Base-by-base conservation (phyloP, 2,797 vertebrate species). In the Nyctalus aviator region DNA sequence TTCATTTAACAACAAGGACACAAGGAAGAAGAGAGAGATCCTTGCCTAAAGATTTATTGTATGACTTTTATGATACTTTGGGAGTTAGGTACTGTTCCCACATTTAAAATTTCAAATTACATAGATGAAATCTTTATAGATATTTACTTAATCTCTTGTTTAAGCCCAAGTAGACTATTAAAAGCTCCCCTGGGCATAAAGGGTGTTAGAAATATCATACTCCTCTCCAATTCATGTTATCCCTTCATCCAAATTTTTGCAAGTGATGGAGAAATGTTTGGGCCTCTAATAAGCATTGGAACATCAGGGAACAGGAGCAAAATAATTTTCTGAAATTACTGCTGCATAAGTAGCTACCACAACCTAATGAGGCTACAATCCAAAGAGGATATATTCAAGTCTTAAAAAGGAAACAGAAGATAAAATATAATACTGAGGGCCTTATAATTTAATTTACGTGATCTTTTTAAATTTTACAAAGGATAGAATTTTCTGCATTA, bases 91-190 rank as follows among this genome's bases (percentile, higher is more conserved):
- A 85, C 23, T 79, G 11, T 21, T 2, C 5, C 18, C 12, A 21
- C 6, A 35, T 75, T 91, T 82, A 93, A 90, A 64, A 94, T 91
- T 92, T 95, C 27, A 93, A 84, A 85, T 87, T 79, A 88, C n/a
- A 78, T 1, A 48, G 18, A 69, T 88, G 27, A 84, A 92, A 81
- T 81, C 7, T 81, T 57, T 64, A 25, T 66, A 27, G 27, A 44
- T 91, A 69, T 88, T 84, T 87, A 69, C 41, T 73, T 72, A 32
- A 20, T 79, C 50, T 93, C 25, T 53, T 66, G 3, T 75, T 73
- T 84, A 93, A 86, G 21, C 17, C 32, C 37, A 84, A 91, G 14
- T 73, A 21, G 32, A 50, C 55, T 76, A 85, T 10, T 81, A 69
- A 69, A 84, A 84, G 11, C 21, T 85, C 66, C 46, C 21, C 11